Base-by-base conservation (phyloP, 2,113 vertebrate genomes). In the Prinia subflava region DNA sequence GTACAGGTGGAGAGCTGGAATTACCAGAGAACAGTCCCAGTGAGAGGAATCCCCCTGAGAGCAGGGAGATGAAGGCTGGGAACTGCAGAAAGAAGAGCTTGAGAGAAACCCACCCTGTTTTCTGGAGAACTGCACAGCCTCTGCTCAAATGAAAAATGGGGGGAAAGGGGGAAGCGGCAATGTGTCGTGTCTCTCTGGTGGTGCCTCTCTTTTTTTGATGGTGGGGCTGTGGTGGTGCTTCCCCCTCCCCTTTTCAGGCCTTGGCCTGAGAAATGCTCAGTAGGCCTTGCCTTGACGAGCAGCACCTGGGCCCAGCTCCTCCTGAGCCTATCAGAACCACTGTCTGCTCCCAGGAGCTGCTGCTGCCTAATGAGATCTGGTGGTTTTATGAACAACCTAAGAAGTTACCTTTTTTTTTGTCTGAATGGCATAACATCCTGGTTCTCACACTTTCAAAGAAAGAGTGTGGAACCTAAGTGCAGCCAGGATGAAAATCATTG, bases 61-160 rank as follows among this genome's bases (percentile, higher is more conserved):
- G 27, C 98, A 99, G 30, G 90, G 44, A 3, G 98, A 99, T 47
- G 97, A 98, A 69, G 98, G 98, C 71, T 99, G 98, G 98, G 97
- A 98, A 25, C 62, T 94, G 17, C 96, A 97, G 84, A 96, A 97
- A 92, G 96, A 90, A 80, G 96, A 98, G 59, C 77, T 97, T 23
- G 64, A 96, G 71, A 89, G 94, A 86, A 82, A 96, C 27, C 16
- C 87, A 78, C 22, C 23, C n/a, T 60, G 57, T 23, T 37, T 60
- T 37, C 25, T 15, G 57, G 57, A 73, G 11, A 41, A 10, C 24
- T 46, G 37, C 6, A n/a, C 62, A 56, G 14, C 24, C 25, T 19
- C 21, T 2, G 1, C n/a, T n/a, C 62, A 39, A 69, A 92, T 87
- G 21, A 53, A 59, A 53, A 80, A 44, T 7, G 11, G 7, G 68